Evolutionary conservation across 2,113 vertebrate species (phyloP).

Genomic region (Eclectus roratus): DNA sequence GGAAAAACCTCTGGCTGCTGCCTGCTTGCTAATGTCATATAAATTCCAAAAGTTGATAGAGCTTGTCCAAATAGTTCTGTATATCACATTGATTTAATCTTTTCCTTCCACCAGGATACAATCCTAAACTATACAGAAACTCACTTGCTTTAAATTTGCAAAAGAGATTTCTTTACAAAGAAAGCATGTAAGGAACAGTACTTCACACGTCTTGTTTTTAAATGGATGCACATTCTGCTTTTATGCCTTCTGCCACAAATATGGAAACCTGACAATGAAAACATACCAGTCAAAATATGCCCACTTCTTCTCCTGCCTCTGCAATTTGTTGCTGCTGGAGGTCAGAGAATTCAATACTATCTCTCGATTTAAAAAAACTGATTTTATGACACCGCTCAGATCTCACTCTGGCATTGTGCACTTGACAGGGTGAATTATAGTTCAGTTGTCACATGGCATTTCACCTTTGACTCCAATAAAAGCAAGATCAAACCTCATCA

Average conservation of each 20-base stretch:
- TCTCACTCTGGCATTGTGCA: background rate
- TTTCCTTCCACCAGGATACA: background rate
- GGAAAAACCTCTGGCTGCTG: background rate
- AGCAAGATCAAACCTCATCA: background rate
- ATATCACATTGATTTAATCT: background rate
- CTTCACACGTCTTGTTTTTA: background rate
- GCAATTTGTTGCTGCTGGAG: background rate
- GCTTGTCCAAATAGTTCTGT: background rate
- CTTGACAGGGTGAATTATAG: conserved; percentile 10
- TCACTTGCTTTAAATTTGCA: background rate
- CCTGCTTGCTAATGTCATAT: background rate
- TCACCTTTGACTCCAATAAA: background rate
- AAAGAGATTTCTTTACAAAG: background rate
- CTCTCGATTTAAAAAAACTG: background rate
- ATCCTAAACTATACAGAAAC: background rate
- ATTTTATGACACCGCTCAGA: background rate
- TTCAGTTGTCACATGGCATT: background rate
- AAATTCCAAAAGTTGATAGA: background rate
- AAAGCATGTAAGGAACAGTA: background rate
- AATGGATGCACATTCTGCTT: background rate
- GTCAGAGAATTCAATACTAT: background rate
- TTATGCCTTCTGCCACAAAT: background rate
- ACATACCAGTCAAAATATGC: background rate
- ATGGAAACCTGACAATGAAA: background rate
- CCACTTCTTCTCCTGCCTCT: background rate